Evolutionary conservation across 2,113 vertebrate genomes (phyloP).

Genomic region (Calypte anna): DNA sequence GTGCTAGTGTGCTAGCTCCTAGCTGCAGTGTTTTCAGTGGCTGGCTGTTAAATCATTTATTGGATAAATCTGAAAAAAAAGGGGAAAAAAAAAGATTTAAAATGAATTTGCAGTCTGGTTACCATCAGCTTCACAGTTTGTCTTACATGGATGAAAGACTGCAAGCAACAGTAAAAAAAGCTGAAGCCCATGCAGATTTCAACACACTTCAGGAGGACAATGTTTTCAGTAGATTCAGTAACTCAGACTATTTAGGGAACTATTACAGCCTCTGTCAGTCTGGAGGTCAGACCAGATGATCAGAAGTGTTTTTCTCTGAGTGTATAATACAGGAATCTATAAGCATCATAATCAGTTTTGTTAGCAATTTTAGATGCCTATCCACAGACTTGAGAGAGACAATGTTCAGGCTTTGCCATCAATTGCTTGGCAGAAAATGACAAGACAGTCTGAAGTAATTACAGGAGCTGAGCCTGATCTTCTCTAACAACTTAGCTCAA

Average conservation of each 20-base stretch:
- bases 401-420: not conserved
- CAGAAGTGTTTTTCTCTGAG: not conserved
- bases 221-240: not conserved
- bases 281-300: not conserved
- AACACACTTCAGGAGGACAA: not conserved
- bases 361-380: not conserved
- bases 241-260: not conserved
- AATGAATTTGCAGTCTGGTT: not conserved
- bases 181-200: not conserved
- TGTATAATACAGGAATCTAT: not conserved
- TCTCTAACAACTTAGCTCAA: not conserved
- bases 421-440: not conserved
- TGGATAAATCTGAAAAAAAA: not conserved
- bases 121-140: not conserved
- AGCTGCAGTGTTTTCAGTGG: not conserved
- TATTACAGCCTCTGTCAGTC: not conserved
- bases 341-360: not conserved
- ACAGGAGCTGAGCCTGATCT: not conserved
- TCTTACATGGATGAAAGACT: not conserved
- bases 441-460: not conserved
- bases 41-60: not conserved
- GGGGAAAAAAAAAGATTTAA: not conserved
- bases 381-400: not conserved
- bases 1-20: not conserved
- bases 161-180: not conserved